Percentiles rank a stretch among this genome's conserved stretches.
Conservation (phyloP, 2,797 vertebrate species). For the Enteromius mattozi region DNA sequence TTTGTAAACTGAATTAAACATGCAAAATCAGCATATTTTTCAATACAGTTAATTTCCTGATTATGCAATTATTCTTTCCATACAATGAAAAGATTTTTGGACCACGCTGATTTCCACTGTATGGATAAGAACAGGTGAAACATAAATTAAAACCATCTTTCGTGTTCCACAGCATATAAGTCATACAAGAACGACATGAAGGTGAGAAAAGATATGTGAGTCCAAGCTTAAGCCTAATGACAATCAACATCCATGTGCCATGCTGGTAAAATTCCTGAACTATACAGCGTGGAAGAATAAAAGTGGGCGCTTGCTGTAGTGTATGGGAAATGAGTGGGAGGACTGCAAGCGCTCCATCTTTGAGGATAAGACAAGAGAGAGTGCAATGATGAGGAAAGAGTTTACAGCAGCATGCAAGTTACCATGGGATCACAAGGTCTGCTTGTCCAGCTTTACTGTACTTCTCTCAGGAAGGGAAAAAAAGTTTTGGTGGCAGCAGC, state of each 20-base stretch:
- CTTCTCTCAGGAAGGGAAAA: not conserved
- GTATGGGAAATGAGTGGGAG: slow-evolving; percentile 16
- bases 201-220: not conserved
- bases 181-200: not conserved
- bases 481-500: not conserved
- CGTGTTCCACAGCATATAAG: not conserved
- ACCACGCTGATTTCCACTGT: not conserved
- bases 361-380: slow-evolving; percentile 17
- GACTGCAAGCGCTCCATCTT: slow-evolving; percentile 9
- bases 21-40: not conserved
- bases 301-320: not conserved
- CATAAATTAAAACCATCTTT: not conserved
- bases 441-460: slow-evolving; percentile 1
- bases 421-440: slow-evolving; percentile 6
- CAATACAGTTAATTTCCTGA: not conserved
- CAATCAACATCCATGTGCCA: not conserved
- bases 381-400: slow-evolving; percentile 26
- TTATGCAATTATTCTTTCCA: not conserved
- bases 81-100: not conserved
- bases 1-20: not conserved
- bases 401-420: slow-evolving; percentile 3
- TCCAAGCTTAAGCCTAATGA: not conserved
- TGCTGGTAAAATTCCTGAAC: not conserved
- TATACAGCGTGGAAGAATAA: not conserved
- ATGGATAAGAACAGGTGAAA: not conserved